phyloP scores from a whole-genome alignment of 2,888 invertebrate genomes.

The Rhagonycha fulva region DNA sequence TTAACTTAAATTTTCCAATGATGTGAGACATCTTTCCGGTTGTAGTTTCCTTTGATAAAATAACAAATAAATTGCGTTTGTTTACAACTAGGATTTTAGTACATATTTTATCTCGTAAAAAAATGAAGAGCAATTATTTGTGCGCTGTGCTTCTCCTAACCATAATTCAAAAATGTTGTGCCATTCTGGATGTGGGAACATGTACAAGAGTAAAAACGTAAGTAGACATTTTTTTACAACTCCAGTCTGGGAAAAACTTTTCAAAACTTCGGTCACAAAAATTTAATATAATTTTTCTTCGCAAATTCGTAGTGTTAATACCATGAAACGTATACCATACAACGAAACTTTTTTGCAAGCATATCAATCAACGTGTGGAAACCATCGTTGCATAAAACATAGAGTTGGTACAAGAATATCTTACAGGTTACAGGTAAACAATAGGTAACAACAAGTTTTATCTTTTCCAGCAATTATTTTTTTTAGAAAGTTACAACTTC shows the following conservation, averaged over 20 bases:
- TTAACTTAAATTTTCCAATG: background rate
- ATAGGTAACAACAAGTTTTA: background rate
- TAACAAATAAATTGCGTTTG: background rate
- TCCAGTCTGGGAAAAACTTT: too few relatives aligned
- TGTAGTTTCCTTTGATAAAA: slow-evolving; percentile 11
- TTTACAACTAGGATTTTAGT: background rate
- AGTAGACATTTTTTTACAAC: background rate
- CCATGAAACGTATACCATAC: background rate
- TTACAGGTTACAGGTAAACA: background rate
- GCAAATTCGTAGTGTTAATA: background rate
- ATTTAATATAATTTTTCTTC: background rate
- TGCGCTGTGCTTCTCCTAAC: background rate
- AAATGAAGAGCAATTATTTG: background rate
- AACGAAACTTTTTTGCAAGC: background rate
- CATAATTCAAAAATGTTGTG: background rate
- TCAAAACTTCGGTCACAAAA: too few relatives aligned
- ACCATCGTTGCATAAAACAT: background rate
- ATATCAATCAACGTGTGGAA: background rate
- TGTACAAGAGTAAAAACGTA: slow-evolving; percentile 6
- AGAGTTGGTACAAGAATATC: background rate
- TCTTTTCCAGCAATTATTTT: background rate
- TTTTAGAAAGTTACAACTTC: slow-evolving; percentile 2
- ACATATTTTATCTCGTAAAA: background rate
- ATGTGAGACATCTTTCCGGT: background rate
- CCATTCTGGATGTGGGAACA: background rate